Evolutionary conservation across 1,140 invertebrate genomes (phyloP).

Genomic region (Chironomus striatipennis): DNA sequence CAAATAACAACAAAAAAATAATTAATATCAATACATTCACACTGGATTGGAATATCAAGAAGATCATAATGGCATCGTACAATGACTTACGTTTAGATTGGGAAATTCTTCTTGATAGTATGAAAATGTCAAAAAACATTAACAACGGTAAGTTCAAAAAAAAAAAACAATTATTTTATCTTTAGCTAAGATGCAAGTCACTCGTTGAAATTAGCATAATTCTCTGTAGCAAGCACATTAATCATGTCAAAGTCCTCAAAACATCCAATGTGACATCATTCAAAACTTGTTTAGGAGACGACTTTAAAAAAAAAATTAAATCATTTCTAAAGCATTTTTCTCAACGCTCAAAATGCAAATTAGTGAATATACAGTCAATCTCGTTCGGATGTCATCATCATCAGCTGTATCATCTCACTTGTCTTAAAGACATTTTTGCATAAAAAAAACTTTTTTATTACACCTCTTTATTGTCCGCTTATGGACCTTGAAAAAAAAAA

Average conservation of each 20-base stretch:
- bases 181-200: too few relatives aligned
- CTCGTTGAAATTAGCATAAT: too few relatives aligned
- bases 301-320: not conserved
- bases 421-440: not conserved
- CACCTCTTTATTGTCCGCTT: not conserved
- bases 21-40: not conserved
- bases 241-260: not conserved
- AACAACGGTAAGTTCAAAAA: not conserved
- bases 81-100: not conserved
- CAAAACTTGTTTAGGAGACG: not conserved
- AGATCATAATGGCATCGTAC: not conserved
- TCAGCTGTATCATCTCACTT: not conserved
- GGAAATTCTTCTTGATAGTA: not conserved
- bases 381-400: not conserved
- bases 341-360: slow-evolving; percentile 7
- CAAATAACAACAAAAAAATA: not conserved
- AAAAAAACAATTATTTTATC: not conserved
- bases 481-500: not conserved
- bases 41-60: not conserved
- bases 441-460: not conserved
- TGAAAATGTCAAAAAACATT: not conserved
- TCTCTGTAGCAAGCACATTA: too few relatives aligned
- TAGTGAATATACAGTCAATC: not conserved
- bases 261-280: not conserved
- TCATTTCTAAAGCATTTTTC: slow-evolving; percentile 4